Percentiles rank a stretch among this genome's conserved stretches.
These are phyloP conservation scores for Chrysolina haemoptera DNA, from an alignment of 2,888 invertebrate species.

Conservation along the genomic window DNA sequence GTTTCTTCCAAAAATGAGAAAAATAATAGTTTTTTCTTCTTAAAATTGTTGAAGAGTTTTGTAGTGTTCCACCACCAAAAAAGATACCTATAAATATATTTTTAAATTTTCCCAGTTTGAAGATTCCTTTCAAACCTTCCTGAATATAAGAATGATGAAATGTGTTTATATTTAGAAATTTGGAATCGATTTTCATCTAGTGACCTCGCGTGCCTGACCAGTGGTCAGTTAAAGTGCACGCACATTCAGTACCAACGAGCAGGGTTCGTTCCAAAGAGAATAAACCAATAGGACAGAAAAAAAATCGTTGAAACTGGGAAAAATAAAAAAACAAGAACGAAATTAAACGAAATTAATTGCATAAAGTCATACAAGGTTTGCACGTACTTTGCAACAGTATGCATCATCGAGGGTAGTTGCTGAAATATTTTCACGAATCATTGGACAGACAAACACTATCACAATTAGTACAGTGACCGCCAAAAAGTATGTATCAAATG, in stretches of 20 bases:
- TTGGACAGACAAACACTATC: too few relatives aligned
- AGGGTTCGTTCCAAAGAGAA: not conserved
- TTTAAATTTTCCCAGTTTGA: not conserved
- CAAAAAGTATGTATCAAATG: too few relatives aligned
- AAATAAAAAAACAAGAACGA: not conserved
- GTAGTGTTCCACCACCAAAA: too few relatives aligned
- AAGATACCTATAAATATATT: too few relatives aligned
- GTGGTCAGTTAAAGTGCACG: constrained; percentile 11
- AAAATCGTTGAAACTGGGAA: not conserved
- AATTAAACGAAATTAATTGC: not conserved
- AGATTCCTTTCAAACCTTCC: not conserved
- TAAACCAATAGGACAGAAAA: not conserved
- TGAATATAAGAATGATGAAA: not conserved
- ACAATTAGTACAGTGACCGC: too few relatives aligned
- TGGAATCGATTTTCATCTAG: constrained; percentile 5
- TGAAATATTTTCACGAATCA: too few relatives aligned
- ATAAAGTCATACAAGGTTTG: not conserved
- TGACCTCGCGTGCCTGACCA: constrained; percentile 17
- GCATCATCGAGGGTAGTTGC: too few relatives aligned
- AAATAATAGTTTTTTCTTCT: too few relatives aligned
- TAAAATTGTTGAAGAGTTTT: too few relatives aligned
- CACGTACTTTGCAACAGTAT: too few relatives aligned
- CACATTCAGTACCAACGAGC: constrained; percentile 4
- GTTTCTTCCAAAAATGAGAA: too few relatives aligned
- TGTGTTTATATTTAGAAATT: constrained; percentile 13